Conservation (phyloP, 2,888 invertebrate genomes). For the Maniola hyperantus region DNA sequence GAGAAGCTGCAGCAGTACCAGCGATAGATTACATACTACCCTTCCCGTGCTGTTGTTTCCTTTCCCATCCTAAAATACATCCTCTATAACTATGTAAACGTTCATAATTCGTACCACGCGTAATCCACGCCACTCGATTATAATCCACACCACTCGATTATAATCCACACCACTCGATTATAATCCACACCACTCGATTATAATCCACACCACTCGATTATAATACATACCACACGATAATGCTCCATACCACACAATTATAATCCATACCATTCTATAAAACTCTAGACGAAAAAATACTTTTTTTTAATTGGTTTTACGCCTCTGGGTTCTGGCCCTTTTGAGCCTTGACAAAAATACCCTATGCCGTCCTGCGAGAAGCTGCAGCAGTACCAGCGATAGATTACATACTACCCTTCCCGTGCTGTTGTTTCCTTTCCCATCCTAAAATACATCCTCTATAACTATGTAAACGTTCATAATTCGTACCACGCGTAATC, state of each 20-base stretch:
- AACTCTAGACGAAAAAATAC: background rate
- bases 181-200: background rate
- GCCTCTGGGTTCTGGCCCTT: too few species aligned
- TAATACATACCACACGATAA: background rate
- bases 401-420: background rate
- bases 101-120: too few species aligned
- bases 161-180: too few species aligned
- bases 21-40: slow-evolving; percentile 24
- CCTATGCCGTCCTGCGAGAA: slow-evolving; percentile 93
- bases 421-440: background rate
- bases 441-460: background rate
- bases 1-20: slow-evolving; percentile 85
- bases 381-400: slow-evolving; percentile 77
- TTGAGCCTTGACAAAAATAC: too few species aligned
- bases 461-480: background rate
- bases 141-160: too few species aligned
- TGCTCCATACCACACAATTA: background rate
- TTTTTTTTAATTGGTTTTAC: too few species aligned
- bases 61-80: background rate
- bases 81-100: background rate
- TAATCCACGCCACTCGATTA: too few species aligned
- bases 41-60: background rate
- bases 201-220: background rate
- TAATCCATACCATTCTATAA: background rate
- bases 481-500: too few species aligned